Evolutionary conservation across 92 coral and sea anemone species (phyloP), one percentile per base, ranked within the genome.

Genomic region (Umimayanthus chanpuru): DNA sequence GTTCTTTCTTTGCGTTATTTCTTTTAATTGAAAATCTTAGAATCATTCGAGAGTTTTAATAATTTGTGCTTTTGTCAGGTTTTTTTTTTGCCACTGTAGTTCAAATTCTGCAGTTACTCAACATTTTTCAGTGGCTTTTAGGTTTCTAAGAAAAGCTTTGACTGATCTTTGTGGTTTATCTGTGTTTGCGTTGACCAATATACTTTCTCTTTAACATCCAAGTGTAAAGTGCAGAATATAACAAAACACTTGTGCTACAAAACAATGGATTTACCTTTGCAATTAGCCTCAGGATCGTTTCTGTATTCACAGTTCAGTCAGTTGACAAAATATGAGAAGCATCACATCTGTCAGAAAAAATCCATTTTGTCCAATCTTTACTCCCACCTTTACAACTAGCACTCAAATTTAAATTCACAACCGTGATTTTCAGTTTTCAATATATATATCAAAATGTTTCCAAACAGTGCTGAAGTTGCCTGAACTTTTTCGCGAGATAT

Each of bases 341-440:
- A 39, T 20, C 12, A 10, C 79, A 75, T 75, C 79, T 75, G 79
- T 75, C 79, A 38, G 40, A 75, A 47, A 72, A 73, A 21, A 36
- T 1, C 47, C n/a, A 39, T 75, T 39, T 38, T 75, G 25, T 9
- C 44, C 12, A 39, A 75, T n/a, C 23, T 75, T 6, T 39, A 16
- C 50, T 75, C 15, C 29, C 23, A 61, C 68, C 0, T 20, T 73
- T 73, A 8, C 21, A 73, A 73, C 41, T 14, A 40, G 32, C 32
- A 20, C 68, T 20, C 68, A 61, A 73, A 16, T 15, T 32, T 73
- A 73, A 73, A 73, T 10, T n/a, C 5, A 75, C 53, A 36, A 9
- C 79, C 78, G 47, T 75, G 2, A 75, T 40, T 20, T 14, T 29
- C 38, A 28, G 16, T 26, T 71, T 26, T 71, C 0, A 32, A 16